A percentile compares a stretch with the other conserved stretches of the same genome.
Conservation (phyloP, 2,113 vertebrate species). For the Syngnathus floridae region DNA sequence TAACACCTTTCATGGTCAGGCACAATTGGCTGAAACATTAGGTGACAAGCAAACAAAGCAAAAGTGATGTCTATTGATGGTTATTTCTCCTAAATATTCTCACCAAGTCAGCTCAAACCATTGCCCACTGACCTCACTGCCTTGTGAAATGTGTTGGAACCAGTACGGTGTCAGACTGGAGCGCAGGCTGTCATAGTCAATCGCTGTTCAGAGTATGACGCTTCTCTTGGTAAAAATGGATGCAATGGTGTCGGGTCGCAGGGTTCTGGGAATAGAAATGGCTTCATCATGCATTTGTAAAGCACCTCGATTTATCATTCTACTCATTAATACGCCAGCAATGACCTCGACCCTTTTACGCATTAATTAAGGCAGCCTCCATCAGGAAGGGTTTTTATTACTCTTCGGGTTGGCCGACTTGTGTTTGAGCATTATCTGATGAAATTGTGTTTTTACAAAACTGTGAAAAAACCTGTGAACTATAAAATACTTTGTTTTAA, state of each 20-base stretch:
- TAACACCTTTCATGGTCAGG: constrained; percentile 25
- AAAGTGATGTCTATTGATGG: constrained; percentile 8
- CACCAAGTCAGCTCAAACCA: constrained; percentile 9
- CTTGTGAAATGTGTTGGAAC: constrained; percentile 13
- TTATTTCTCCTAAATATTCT: constrained; percentile 27
- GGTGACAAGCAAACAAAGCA: constrained; percentile 4
- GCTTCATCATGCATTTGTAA: constrained; percentile 1
- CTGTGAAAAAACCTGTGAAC: not conserved
- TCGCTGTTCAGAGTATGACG: constrained; percentile 15
- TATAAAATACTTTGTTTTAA: not conserved
- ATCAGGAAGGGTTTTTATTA: not conserved
- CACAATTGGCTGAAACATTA: constrained; percentile 2
- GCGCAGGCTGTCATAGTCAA: constrained; percentile 2
- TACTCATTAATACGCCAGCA: not conserved
- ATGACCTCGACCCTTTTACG: not conserved
- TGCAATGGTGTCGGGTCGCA: not conserved
- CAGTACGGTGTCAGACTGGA: constrained; percentile 7
- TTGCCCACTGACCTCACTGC: constrained; percentile 13
- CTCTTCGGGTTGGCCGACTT: not conserved
- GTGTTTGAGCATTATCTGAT: not conserved
- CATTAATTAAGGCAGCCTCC: constrained; percentile 1
- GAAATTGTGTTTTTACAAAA: not conserved
- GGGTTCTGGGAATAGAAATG: constrained; percentile 8
- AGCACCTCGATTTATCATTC: not conserved
- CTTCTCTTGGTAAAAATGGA: constrained; percentile 9